Percentiles rank a stretch among this genome's conserved stretches.
Evolutionary conservation across 2,113 vertebrate genomes (phyloP).

Genomic region (Anoura caudifer): DNA sequence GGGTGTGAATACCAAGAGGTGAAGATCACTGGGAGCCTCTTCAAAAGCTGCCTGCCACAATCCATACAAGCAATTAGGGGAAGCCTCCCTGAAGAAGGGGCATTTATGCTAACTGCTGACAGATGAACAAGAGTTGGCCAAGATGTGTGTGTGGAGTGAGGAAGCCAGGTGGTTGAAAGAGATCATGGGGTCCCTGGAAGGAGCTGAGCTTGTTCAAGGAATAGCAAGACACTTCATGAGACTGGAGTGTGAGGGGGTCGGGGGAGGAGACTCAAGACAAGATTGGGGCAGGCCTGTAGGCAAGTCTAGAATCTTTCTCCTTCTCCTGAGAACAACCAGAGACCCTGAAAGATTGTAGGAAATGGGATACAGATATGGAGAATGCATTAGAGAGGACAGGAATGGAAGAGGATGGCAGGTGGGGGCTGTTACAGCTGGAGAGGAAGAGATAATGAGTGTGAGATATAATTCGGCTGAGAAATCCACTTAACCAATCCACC

Average conservation of each 20-base stretch:
- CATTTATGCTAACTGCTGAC: background rate
- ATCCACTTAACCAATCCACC: background rate
- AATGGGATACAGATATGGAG: background rate
- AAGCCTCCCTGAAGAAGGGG: background rate
- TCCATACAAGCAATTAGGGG: background rate
- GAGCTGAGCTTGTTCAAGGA: background rate
- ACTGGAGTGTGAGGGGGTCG: rapidly evolving
- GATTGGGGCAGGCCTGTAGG: background rate
- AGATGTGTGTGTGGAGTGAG: background rate
- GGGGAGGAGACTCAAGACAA: background rate
- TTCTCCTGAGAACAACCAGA: background rate
- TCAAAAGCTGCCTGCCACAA: background rate
- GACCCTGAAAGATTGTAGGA: background rate
- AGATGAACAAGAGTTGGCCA: background rate
- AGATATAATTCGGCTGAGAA: background rate
- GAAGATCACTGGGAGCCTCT: background rate
- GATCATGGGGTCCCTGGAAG: background rate
- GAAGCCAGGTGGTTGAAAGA: background rate
- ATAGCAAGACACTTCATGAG: background rate
- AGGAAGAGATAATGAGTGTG: no score
- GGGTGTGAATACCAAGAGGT: no score
- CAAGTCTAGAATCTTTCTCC: background rate
- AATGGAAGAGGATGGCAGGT: background rate
- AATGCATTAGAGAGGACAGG: background rate
- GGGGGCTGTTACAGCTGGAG: no score